These are phyloP conservation scores for Phenacoccus solenopsis DNA, from an alignment of 1,140 invertebrate species.

Conservation along the genomic window DNA sequence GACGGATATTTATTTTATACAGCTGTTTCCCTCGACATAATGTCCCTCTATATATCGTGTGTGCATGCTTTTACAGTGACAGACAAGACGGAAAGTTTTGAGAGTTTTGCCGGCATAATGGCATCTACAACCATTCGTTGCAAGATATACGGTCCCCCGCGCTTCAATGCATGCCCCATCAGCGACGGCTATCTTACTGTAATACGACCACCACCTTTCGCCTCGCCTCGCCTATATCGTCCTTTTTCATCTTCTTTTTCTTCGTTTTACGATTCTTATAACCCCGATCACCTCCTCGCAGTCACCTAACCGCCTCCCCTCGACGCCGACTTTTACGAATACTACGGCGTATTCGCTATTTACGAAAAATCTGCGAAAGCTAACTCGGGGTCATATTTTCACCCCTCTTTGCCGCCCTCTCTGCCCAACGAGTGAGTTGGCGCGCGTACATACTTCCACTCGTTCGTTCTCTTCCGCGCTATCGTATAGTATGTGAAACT, in stretches of 20 bases:
- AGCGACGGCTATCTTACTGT: neutral
- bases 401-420: too few species aligned
- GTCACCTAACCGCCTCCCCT: neutral
- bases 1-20: conserved; percentile 24
- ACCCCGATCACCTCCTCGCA: neutral
- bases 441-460: neutral
- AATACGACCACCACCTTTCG: neutral
- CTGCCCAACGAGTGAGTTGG: too few species aligned
- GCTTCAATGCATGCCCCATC: neutral
- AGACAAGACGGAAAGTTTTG: conserved; percentile 17
- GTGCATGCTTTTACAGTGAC: conserved; percentile 17
- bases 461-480: neutral
- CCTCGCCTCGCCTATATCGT: neutral
- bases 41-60: conserved; percentile 24
- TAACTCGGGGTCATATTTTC: conserved; percentile 1
- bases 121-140: conserved; percentile 17
- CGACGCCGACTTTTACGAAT: neutral
- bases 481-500: neutral
- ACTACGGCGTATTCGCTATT: neutral
- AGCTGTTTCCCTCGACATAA: conserved; percentile 24
- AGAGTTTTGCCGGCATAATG: conserved; percentile 17
- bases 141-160: conserved; percentile 16
- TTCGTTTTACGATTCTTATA: neutral
- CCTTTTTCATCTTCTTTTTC: conserved; percentile 6
- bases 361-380: conserved; percentile 5